Percentiles rank a stretch among this genome's conserved stretches.
Evolutionary conservation across 2,797 vertebrate genomes (phyloP).

Genomic region (Arvicola amphibius): DNA sequence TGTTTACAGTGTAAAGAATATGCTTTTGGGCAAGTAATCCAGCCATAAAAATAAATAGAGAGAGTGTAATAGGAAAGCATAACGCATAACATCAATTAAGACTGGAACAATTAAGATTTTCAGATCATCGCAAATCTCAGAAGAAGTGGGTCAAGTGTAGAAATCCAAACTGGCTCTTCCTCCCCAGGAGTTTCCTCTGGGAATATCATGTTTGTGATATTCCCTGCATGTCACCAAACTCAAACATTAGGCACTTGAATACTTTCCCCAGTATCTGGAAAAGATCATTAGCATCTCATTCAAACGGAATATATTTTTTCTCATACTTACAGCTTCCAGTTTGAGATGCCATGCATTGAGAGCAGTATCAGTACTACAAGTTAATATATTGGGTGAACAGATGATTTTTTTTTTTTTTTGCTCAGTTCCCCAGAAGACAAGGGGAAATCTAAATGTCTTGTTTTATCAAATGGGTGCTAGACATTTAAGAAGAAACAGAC

Average conservation of each 20-base stretch:
- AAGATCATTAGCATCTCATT: slow-evolving; percentile 63
- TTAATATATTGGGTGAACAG: slow-evolving; percentile 25
- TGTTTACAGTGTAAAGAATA: slow-evolving; percentile 13
- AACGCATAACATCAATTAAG: not conserved
- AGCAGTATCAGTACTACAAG: not conserved
- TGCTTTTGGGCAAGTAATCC: slow-evolving; percentile 28
- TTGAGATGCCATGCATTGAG: slow-evolving; percentile 30
- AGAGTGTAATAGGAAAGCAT: not conserved
- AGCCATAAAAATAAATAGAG: slow-evolving; percentile 19
- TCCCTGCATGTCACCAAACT: slow-evolving; percentile 54
- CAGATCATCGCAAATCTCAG: slow-evolving; percentile 6
- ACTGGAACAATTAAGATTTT: slow-evolving; percentile 25
- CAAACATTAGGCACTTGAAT: not conserved
- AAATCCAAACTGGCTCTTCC: slow-evolving; percentile 23
- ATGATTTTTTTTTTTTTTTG: not conserved
- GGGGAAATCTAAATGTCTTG: slow-evolving; percentile 54
- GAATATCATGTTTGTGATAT: slow-evolving; percentile 52
- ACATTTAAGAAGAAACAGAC: slow-evolving; percentile 63
- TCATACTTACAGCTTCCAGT: slow-evolving; percentile 58
- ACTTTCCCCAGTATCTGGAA: slow-evolving; percentile 4
- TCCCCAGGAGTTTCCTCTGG: not conserved
- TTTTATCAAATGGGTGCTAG: not conserved
- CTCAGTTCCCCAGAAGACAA: slow-evolving; percentile 8
- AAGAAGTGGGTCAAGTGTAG: slow-evolving; percentile 4
- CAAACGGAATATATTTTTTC: slow-evolving; percentile 44